Base-by-base conservation (phyloP, 2,113 vertebrate genomes). In the Etheostoma cragini region DNA sequence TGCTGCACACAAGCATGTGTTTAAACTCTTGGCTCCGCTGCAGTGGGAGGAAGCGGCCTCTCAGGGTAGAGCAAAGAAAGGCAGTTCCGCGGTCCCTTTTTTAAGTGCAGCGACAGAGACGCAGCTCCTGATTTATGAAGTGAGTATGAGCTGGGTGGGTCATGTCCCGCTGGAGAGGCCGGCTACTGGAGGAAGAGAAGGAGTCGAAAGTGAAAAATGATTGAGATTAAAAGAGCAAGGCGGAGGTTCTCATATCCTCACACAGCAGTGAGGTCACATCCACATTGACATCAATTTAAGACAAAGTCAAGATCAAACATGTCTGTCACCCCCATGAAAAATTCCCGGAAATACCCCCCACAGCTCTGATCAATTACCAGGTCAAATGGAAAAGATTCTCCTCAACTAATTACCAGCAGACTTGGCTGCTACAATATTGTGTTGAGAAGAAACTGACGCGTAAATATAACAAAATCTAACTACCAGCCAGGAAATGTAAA, bases 81-180 rank as follows among this genome's bases (percentile, higher is more conserved):
- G 50, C 81, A 84, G 67, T 6, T 30, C 71, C 17, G 65, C 33
- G 35, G 80, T 68, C 50, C 80, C 69, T 82, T 92, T 67, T 54
- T 54, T 53, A 91, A 82, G 84, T 83, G 66, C 72, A 66, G 42
- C 19, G 54, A 72, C 49, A 17, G 83, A 79, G 72, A 82, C 79
- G 74, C 68, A 16, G 61, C 69, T 78, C 72, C 78, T 91, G 91
- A 93, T 92, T 92, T 93, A 93, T 92, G 86, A 75, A 88, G 87
- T 79, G 87, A 76, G 76, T 60, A 67, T 81, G 76, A 88, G 80
- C 85, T 76, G 88, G 86, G 90, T 53, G 72, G 88, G 77, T 84
- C 79, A 56, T 61, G 74, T 89, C 85, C 84, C 86, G 78, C 72
- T 53, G 47, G 80, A 88, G 83, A 86, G 66, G 74, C 60, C 2